phyloP scores from a whole-genome alignment of 1,140 invertebrate genomes.

The Pinna nobilis region DNA sequence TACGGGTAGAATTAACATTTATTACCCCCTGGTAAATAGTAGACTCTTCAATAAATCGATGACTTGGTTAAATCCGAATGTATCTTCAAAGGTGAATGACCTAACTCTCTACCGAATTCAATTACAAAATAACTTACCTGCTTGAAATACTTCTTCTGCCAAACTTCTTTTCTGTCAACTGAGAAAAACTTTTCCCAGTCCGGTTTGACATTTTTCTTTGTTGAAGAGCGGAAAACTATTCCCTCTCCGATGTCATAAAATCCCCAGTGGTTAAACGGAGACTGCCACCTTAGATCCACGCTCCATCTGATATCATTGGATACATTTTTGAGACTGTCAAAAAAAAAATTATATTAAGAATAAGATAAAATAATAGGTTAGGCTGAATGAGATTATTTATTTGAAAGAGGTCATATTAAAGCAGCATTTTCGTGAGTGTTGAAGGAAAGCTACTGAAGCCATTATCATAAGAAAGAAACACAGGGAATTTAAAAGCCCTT shows the following conservation, averaged over 20 bases:
- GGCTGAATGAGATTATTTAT: background rate
- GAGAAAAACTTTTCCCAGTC: conserved; percentile 63
- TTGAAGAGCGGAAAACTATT: conserved; percentile 50
- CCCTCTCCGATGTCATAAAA: conserved; percentile 65
- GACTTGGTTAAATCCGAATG: no score
- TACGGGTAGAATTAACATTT: no score
- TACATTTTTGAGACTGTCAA: conserved; percentile 56
- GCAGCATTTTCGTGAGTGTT: no score
- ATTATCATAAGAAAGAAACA: no score
- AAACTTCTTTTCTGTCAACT: conserved; percentile 63
- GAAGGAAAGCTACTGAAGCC: no score
- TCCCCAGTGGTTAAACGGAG: conserved; percentile 55
- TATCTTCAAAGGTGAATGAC: no score
- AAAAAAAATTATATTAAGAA: background rate
- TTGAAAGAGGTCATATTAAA: background rate
- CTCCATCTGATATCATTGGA: conserved; percentile 68
- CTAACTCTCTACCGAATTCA: no score
- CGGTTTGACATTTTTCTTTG: conserved; percentile 42
- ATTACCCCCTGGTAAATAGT: no score
- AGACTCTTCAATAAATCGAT: no score
- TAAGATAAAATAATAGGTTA: no score
- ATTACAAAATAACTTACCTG: conserved; percentile 41
- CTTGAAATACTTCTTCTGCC: conserved; percentile 59
- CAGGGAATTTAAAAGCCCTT: no score
- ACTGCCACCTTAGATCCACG: conserved; percentile 66